phyloP scores from a whole-genome alignment of 1,140 invertebrate genomes.

The Anthonomus grandis region DNA sequence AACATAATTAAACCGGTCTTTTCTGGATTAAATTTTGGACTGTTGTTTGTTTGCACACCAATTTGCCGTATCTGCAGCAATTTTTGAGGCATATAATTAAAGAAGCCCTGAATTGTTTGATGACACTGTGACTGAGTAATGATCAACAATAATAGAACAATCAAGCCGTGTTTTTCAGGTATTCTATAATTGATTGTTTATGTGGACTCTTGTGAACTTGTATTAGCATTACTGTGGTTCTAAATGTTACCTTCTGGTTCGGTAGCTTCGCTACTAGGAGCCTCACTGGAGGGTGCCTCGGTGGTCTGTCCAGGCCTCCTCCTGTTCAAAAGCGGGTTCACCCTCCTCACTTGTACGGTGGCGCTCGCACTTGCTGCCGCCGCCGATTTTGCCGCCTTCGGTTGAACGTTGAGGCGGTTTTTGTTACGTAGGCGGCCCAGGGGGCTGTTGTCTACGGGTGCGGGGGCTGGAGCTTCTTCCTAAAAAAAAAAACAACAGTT shows the following conservation, averaged over 20 bases:
- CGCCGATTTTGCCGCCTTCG: slow-evolving; percentile 33
- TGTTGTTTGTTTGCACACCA: too few species aligned
- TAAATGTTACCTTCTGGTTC: slow-evolving; percentile 14
- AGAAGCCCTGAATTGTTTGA: too few species aligned
- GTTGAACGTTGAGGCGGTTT: slow-evolving; percentile 32
- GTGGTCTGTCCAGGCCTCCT: slow-evolving; percentile 36
- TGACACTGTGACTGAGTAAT: too few species aligned
- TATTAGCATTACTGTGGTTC: too few species aligned
- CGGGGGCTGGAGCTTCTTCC: slow-evolving; percentile 34
- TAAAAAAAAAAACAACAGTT: slow-evolving; percentile 3
- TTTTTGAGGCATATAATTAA: too few species aligned
- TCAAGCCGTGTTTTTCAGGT: too few species aligned
- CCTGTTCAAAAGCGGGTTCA: slow-evolving; percentile 40
- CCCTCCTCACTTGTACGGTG: slow-evolving; percentile 42
- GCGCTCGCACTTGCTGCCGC: slow-evolving; percentile 42
- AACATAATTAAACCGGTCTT: too few species aligned
- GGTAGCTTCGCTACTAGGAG: slow-evolving; percentile 24
- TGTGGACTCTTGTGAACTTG: too few species aligned
- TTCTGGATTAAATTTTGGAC: too few species aligned
- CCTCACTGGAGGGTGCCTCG: slow-evolving; percentile 39
- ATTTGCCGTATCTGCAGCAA: too few species aligned
- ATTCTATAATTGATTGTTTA: too few species aligned
- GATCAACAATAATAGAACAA: too few species aligned
- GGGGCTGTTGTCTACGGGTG: slow-evolving; percentile 35
- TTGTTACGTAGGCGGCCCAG: slow-evolving; percentile 34